A percentile compares a stretch with the other conserved stretches of the same genome.
Conservation (phyloP, 1,140 invertebrate species). For the Heliothis subflexa region DNA sequence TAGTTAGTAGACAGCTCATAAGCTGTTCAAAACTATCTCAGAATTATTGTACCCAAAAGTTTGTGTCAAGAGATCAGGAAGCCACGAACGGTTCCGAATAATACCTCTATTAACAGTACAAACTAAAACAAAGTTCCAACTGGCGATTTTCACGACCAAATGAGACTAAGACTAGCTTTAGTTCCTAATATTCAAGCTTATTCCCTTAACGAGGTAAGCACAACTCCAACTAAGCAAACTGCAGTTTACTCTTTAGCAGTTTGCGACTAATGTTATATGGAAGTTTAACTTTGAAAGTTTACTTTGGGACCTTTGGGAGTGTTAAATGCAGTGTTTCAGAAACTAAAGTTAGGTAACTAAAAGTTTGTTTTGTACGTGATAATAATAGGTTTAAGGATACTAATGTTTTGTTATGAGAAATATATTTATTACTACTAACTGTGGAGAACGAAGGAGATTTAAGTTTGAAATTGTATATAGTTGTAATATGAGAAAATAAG, state of each 20-base stretch:
- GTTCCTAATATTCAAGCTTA: neutral
- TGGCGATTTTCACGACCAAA: neutral
- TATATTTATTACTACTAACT: too few species aligned
- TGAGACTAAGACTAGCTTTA: neutral
- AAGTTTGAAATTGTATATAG: too few species aligned
- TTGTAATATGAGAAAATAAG: too few species aligned
- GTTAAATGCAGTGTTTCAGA: neutral
- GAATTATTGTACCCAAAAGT: too few species aligned
- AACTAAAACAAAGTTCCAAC: too few species aligned
- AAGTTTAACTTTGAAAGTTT: conserved; percentile 20
- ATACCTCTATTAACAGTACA: too few species aligned
- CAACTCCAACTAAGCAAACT: neutral
- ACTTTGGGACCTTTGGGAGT: neutral
- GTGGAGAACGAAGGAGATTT: too few species aligned
- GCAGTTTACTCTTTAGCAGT: neutral
- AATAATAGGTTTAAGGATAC: neutral
- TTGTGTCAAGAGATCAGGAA: too few species aligned
- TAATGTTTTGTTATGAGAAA: neutral
- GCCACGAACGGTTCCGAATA: too few species aligned
- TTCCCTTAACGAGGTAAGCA: neutral
- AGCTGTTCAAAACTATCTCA: too few species aligned
- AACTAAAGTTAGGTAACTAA: neutral
- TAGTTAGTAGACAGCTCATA: too few species aligned
- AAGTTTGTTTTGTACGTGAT: neutral
- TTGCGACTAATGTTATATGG: conserved; percentile 1